Evolutionary conservation across 2,113 vertebrate genomes (phyloP), one percentile per base, ranked within the genome.

Genomic region (Menidia beryllina): DNA sequence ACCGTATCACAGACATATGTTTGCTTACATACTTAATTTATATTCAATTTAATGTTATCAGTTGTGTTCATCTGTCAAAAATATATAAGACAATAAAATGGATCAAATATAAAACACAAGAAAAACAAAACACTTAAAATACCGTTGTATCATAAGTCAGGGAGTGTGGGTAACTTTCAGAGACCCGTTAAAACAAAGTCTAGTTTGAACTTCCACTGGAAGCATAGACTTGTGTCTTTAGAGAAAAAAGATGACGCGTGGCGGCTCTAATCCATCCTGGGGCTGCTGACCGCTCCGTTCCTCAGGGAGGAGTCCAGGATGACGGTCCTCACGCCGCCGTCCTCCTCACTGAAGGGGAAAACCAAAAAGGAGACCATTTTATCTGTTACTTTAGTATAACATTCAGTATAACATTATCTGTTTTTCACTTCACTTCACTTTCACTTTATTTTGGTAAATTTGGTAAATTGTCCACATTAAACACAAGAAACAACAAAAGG

Each of bases 131-230:
- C 38, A 34, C 5, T 30, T 23, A 13, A 21, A 20, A n/a, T n/a
- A n/a, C n/a, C n/a, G n/a, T n/a, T n/a, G n/a, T n/a, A n/a, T n/a
- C n/a, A n/a, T n/a, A 36, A 11, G 45, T 60, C 15, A 48, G 43
- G n/a, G n/a, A 66, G 19, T 56, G 15, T 47, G 34, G 64, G 11
- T 63, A 3, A 43, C 30, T 53, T 58, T 36, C 24, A 64, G 48
- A 68, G 47, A 60, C 34, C 20, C 30, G 43, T 19, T 38, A 54
- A 52, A 63, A 58, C 19, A 39, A 80, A 68, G 41, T 68, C 19
- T 43, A 19, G 47, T 27, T 17, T 30, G 36, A 30, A 72, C 69
- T 72, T 77, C 48, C 66, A 61, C 43, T 75, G 69, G 66, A 80
- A 74, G 61, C 36, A 54, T 10, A 58, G 62, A 69, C 10, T 5